Percentiles rank a stretch among this genome's conserved stretches.
Evolutionary conservation across 92 coral and sea anemone genomes (phyloP).

Genomic region (Galaxea fascicularis): DNA sequence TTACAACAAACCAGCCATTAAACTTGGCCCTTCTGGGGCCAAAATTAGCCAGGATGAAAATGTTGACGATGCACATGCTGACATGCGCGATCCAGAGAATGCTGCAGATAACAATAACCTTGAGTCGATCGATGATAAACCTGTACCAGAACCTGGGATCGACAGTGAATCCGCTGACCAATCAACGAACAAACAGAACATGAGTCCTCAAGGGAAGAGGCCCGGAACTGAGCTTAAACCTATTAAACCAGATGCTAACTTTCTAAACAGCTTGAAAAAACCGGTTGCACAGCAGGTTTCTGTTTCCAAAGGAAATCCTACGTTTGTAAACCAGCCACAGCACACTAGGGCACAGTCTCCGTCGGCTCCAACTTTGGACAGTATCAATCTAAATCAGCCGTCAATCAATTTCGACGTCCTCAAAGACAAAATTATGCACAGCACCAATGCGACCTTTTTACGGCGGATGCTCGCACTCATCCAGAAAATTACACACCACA

Average conservation of each 20-base stretch:
- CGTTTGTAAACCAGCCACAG: constrained; percentile 16
- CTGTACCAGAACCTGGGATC: constrained; percentile 28
- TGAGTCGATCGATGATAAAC: constrained; percentile 16
- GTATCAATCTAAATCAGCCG: constrained; percentile 6
- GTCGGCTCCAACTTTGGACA: neutral
- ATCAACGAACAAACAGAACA: neutral
- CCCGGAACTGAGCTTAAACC: constrained; percentile 15
- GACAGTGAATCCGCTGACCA: constrained; percentile 17
- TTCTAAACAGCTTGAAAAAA: neutral
- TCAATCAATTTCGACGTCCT: constrained; percentile 81
- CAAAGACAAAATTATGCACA: constrained; percentile 80
- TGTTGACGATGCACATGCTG: constrained; percentile 35
- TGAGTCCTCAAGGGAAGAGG: neutral
- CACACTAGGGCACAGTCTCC: neutral
- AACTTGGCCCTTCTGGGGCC: neutral
- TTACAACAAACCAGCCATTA: neutral
- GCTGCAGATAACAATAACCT: neutral
- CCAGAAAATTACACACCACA: constrained; percentile 87
- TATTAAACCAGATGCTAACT: neutral
- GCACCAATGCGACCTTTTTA: constrained; percentile 77
- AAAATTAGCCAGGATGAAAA: constrained; percentile 7
- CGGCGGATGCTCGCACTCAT: constrained; percentile 85
- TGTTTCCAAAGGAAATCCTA: constrained; percentile 21
- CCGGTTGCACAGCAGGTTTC: neutral
- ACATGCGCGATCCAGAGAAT: constrained; percentile 49